These are phyloP conservation scores for Netelia fuscicornis DNA, from an alignment of 2,888 invertebrate genomes.

Conservation along the genomic window DNA sequence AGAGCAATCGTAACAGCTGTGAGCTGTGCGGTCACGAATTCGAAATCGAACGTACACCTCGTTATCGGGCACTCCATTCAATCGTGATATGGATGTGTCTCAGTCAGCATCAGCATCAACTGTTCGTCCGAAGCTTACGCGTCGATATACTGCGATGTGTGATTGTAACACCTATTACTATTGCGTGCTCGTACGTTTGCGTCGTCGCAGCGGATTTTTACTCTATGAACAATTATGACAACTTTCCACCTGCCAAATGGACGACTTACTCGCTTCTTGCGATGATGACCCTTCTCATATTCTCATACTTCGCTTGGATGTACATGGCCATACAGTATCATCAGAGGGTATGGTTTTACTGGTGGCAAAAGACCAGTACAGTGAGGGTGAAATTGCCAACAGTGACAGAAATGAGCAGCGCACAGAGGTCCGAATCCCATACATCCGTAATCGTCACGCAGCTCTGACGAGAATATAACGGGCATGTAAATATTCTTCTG, in stretches of 20 bases:
- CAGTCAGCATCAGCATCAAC: conserved; percentile 76
- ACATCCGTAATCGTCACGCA: conserved; percentile 27
- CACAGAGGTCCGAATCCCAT: conserved; percentile 31
- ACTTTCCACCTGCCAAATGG: conserved; percentile 85
- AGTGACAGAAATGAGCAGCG: conserved; percentile 42
- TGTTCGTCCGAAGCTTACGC: conserved; percentile 82
- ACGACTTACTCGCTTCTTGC: conserved; percentile 85
- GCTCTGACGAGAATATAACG: conserved; percentile 23
- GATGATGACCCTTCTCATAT: conserved; percentile 85
- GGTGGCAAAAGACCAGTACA: conserved; percentile 86
- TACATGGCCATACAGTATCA: conserved; percentile 85
- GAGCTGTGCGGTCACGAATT: conserved; percentile 91
- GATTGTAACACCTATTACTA: conserved; percentile 87
- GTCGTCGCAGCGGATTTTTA: conserved; percentile 86
- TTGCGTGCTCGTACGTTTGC: conserved; percentile 86
- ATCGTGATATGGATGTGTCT: conserved; percentile 87
- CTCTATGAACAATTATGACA: conserved; percentile 84
- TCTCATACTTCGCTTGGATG: conserved; percentile 86
- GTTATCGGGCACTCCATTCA: conserved; percentile 87
- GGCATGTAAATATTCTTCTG: neutral
- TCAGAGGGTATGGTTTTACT: conserved; percentile 86
- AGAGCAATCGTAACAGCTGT: conserved; percentile 89
- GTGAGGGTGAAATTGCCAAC: conserved; percentile 81
- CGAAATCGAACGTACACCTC: conserved; percentile 88
- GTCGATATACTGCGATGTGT: conserved; percentile 87